These are phyloP conservation scores for Oreochromis mossambicus DNA, from an alignment of 2,797 vertebrate species.

Conservation along the genomic window DNA sequence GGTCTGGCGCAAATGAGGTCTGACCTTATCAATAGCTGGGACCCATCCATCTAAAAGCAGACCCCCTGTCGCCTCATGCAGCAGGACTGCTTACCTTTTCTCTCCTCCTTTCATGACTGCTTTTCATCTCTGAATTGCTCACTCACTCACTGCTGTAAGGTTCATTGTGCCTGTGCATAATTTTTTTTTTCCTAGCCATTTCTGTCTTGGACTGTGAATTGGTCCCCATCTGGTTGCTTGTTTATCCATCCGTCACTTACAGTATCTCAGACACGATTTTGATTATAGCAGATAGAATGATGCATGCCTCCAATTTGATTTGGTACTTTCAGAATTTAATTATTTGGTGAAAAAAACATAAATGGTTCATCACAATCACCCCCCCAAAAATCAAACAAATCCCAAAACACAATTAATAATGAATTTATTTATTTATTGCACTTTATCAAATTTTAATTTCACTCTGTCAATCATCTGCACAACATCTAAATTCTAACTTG, in stretches of 20 bases:
- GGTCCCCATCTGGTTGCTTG: slow-evolving; percentile 38
- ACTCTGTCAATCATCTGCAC: not conserved
- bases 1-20: slow-evolving; percentile 83
- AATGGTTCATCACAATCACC: not conserved
- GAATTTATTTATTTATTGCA: not conserved
- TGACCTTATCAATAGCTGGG: slow-evolving; percentile 85
- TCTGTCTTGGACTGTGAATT: slow-evolving; percentile 23
- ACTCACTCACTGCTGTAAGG: slow-evolving; percentile 12
- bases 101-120: slow-evolving; percentile 3
- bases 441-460: not conserved
- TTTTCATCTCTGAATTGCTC: slow-evolving; percentile 36
- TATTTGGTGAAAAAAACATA: slow-evolving; percentile 21
- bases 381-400: not conserved
- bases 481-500: not conserved
- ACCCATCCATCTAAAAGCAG: slow-evolving; percentile 83
- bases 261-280: slow-evolving; percentile 42
- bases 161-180: slow-evolving; percentile 16
- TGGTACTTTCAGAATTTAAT: slow-evolving; percentile 15
- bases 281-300: slow-evolving; percentile 46
- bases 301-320: slow-evolving; percentile 34
- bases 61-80: slow-evolving; percentile 58
- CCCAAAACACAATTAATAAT: not conserved
- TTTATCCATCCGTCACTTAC: slow-evolving; percentile 45
- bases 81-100: slow-evolving; percentile 47
- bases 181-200: slow-evolving; percentile 21